Evolutionary conservation across 2,113 vertebrate genomes (phyloP).

Genomic region (Diglossa brunneiventris): DNA sequence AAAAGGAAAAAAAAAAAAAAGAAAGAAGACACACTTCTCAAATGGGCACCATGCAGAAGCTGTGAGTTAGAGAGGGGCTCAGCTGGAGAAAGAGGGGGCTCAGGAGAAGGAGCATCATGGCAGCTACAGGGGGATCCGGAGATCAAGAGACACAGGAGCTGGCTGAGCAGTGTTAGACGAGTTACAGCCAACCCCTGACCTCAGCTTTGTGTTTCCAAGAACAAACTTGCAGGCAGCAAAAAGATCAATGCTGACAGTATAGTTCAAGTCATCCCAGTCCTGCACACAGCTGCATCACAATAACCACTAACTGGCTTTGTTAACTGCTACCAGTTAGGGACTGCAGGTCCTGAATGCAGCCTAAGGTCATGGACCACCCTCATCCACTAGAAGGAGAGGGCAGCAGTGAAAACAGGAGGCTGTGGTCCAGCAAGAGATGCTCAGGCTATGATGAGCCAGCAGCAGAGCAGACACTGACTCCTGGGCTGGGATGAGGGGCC

Average conservation of each 20-base stretch:
- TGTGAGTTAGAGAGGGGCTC: neutral
- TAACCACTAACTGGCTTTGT: neutral
- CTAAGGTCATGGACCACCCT: neutral
- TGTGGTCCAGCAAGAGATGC: neutral
- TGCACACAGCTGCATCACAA: neutral
- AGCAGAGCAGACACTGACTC: neutral
- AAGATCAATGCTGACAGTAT: neutral
- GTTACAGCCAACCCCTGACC: neutral
- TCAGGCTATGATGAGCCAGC: neutral
- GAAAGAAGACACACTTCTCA: slow-evolving; percentile 78
- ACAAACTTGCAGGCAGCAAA: neutral
- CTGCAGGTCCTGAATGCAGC: neutral
- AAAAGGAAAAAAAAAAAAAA: neutral
- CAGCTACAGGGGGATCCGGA: fast-evolving
- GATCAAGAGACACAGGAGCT: neutral
- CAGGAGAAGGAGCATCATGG: fast-evolving
- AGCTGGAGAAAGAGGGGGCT: neutral
- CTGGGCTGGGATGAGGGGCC: neutral
- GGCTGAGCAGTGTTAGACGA: neutral
- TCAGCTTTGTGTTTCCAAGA: neutral
- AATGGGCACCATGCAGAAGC: slow-evolving; percentile 81
- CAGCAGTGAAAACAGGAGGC: neutral
- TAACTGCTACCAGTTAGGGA: neutral
- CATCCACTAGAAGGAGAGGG: neutral
- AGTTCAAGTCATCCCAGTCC: neutral